Evolutionary conservation across 2,113 vertebrate species (phyloP).

Genomic region (western clawed frog (Xenopus tropicalis)): UCB_Xtro_10.0 CM004443.2:214182001-214182500

Average conservation of each 20-base stretch:
- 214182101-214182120: background rate
- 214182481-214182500: no score
- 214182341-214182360: background rate
- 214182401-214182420: background rate
- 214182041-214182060: background rate
- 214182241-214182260: background rate
- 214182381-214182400: background rate
- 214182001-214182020: background rate
- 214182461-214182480: background rate
- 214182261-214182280: background rate
- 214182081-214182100: background rate
- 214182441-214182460: background rate
- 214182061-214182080: background rate
- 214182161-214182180: background rate
- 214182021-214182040: background rate
- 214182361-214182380: background rate
- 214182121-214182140: background rate
- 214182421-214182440: background rate
- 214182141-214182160: background rate
- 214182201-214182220: background rate
- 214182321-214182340: background rate
- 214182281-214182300: no score
- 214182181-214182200: background rate
- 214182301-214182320: background rate
- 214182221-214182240: background rate